Evolutionary conservation across 2,113 vertebrate genomes (phyloP), one percentile per base, ranked within the genome.

Genomic region (Nerophis ophidion): DNA sequence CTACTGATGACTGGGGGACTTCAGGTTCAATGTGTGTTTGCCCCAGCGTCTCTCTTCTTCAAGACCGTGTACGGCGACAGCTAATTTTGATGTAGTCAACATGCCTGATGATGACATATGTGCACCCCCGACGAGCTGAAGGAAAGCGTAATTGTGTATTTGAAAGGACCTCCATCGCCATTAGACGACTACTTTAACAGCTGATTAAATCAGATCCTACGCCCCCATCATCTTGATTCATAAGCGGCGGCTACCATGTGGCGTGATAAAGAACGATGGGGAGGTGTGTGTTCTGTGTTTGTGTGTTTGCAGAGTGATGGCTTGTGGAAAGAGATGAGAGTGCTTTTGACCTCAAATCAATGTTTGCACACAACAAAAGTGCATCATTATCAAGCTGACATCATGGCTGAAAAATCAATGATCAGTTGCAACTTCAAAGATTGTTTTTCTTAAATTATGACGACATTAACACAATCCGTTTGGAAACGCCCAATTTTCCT

Each of bases 371-470:
- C 50, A 45, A 63, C 56, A 68, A 71, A 58, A 65, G 60, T 15
- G 51, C 42, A 52, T 15, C 48, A 53, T 36, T 7, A 64, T 61
- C 57, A 81, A 77, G 71, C 60, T 74, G 71, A 87, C 77, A 71
- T 75, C 61, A 67, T 46, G 58, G 69, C 16, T 53, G 69, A 71
- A 74, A 79, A 77, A 80, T 85, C 81, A 86, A 83, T 76, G 70
- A 72, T 81, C 77, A 82, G 80, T 83, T 75, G 76, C 66, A 59
- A 69, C 79, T 80, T 84, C 79, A 84, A 86, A 85, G 74, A 50
- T 63, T 59, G 48, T 75, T 60, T 6, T 75, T 74, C 52, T 52
- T 52, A 13, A 35, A 36, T 54, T 54, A 8, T 14, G 77, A 74
- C 74, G 77, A 75, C 79, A 78, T 70, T 68, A 76, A 54, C 14